phyloP scores from a whole-genome alignment of 2,113 vertebrate genomes.

The Corvus hawaiiensis region DNA sequence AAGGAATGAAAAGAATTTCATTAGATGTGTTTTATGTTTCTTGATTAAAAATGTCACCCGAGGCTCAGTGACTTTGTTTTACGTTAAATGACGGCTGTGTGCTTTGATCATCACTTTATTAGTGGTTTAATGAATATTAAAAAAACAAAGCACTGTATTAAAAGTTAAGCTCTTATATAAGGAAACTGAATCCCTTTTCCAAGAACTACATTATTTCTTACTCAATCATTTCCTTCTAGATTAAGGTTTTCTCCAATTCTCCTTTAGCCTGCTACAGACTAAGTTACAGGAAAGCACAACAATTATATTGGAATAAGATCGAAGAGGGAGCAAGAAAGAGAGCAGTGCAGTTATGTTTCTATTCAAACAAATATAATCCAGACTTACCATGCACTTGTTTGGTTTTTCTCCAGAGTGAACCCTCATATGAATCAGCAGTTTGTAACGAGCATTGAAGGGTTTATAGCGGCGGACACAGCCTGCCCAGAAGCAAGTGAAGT shows the following conservation, averaged over 20 bases:
- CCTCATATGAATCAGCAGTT: conserved; percentile 99
- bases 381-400: conserved; percentile 99
- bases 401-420: conserved; percentile 99
- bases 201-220: conserved; percentile 49
- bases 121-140: conserved; percentile 61
- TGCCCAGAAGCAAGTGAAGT: conserved; percentile 99
- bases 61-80: conserved; percentile 62
- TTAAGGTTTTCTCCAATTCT: conserved; percentile 27
- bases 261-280: background rate
- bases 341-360: conserved; percentile 9
- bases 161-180: conserved; percentile 54
- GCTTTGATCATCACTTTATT: conserved; percentile 64
- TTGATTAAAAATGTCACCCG: conserved; percentile 65
- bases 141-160: conserved; percentile 58
- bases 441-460: conserved; percentile 99
- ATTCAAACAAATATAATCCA: conserved; percentile 58
- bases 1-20: conserved; percentile 64
- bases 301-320: background rate
- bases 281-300: conserved; percentile 35
- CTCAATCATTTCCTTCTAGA: conserved; percentile 45
- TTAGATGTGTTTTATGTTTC: conserved; percentile 60
- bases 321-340: background rate
- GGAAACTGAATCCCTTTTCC: conserved; percentile 39
- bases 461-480: conserved; percentile 96
- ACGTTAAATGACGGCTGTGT: conserved; percentile 19